phyloP scores from a whole-genome alignment of 2,888 invertebrate species.

The Callyntrura sp. region DNA sequence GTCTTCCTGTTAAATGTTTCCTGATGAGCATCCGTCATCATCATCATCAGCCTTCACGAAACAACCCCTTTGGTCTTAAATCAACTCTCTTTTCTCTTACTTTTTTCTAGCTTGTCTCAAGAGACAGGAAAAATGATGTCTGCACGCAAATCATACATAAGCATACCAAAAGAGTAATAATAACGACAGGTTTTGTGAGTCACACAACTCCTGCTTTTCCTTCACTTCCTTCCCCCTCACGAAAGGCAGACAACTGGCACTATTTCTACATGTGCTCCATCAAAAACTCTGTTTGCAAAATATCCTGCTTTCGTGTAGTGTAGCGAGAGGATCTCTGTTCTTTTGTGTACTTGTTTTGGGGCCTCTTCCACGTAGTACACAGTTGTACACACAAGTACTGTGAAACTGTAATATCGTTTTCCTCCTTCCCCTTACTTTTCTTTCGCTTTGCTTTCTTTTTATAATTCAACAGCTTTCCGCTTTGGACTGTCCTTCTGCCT shows the following conservation, averaged over 20 bases:
- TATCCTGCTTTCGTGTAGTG: neutral
- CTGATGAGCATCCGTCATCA: conserved; percentile 56
- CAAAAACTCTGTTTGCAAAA: neutral
- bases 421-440: conserved; percentile 3
- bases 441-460: conserved; percentile 3
- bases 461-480: conserved; percentile 30
- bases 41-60: neutral
- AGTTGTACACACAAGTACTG: neutral
- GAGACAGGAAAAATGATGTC: conserved; percentile 49
- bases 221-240: neutral
- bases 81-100: neutral
- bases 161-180: neutral
- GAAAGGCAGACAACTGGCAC: neutral
- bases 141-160: conserved; percentile 56
- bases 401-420: neutral
- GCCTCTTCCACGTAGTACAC: neutral
- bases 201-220: conserved; percentile 7
- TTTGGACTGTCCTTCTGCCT: neutral
- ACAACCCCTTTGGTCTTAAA: neutral
- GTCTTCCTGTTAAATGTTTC: conserved; percentile 7
- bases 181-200: conserved; percentile 46
- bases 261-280: neutral
- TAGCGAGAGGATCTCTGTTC: too few species aligned
- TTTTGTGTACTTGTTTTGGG: too few species aligned
- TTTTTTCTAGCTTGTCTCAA: neutral